Evolutionary conservation across 2,797 vertebrate species (phyloP).

Genomic region (Rhinoraja longicauda): DNA sequence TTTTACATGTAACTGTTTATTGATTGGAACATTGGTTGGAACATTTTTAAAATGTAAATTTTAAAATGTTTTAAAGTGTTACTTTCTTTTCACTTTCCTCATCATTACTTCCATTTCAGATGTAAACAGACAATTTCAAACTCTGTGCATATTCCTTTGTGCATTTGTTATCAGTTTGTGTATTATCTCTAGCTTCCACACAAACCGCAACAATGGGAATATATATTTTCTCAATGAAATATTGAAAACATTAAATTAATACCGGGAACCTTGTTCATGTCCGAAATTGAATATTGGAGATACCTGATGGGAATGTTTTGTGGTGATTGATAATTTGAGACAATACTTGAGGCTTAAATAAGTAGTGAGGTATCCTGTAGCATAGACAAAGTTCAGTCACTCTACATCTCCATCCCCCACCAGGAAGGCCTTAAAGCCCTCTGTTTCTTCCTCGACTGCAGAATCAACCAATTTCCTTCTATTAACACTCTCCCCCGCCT

Average conservation of each 20-base stretch:
- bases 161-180: neutral
- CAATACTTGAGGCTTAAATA: neutral
- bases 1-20: neutral
- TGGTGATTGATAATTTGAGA: neutral
- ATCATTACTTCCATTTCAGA: conserved; percentile 62
- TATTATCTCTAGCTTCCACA: conserved; percentile 11
- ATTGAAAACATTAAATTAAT: neutral
- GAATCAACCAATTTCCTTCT: too few relatives aligned
- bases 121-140: conserved; percentile 59
- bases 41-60: neutral
- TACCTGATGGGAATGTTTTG: neutral
- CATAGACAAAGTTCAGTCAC: neutral
- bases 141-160: conserved; percentile 55
- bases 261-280: neutral
- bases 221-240: neutral
- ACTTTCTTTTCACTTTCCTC: conserved; percentile 64
- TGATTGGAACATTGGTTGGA: neutral
- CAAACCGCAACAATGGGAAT: neutral
- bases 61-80: conserved; percentile 39
- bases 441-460: too few relatives aligned
- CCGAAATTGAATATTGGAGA: neutral
- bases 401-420: too few relatives aligned
- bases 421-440: too few relatives aligned
- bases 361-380: neutral
- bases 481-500: too few relatives aligned